Percentiles rank a stretch among this genome's conserved stretches.
Evolutionary conservation across 2,113 vertebrate genomes (phyloP).

Genomic region (Crotalus helleri): DNA sequence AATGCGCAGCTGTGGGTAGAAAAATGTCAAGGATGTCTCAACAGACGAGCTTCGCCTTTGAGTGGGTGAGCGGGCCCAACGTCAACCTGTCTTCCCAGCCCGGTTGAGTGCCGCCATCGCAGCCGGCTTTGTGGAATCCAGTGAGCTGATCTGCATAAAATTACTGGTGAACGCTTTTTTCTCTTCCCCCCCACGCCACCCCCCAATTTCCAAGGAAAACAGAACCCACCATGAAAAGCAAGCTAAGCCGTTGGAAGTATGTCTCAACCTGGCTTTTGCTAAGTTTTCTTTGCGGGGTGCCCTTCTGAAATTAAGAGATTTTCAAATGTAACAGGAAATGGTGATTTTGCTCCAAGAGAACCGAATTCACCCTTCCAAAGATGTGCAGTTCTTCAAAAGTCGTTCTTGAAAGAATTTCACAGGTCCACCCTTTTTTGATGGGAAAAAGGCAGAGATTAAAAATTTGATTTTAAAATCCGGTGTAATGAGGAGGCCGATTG

Average conservation of each 20-base stretch:
- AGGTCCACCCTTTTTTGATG: neutral
- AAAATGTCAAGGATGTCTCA: neutral
- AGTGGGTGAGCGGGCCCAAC: neutral
- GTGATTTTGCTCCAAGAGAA: neutral
- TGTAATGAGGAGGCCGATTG: neutral
- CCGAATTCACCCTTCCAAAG: neutral
- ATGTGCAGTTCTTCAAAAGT: neutral
- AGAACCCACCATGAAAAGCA: neutral
- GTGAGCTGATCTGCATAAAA: too few species aligned
- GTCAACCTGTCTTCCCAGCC: neutral
- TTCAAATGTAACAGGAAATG: neutral
- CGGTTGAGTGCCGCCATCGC: too few species aligned
- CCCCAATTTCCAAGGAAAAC: neutral
- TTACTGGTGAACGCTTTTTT: too few species aligned
- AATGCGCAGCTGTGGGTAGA: neutral
- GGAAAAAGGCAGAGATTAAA: neutral
- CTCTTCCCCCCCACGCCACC: too few species aligned
- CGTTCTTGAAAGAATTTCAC: neutral
- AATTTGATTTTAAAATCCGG: neutral
- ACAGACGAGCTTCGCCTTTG: neutral
- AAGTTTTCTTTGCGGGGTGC: neutral
- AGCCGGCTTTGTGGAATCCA: too few species aligned
- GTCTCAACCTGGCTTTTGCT: neutral
- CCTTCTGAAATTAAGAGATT: neutral
- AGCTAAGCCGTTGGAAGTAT: neutral